These are phyloP conservation scores for Micronycteris hirsuta DNA, from an alignment of 2,113 vertebrate genomes.

Conservation along the genomic window DNA sequence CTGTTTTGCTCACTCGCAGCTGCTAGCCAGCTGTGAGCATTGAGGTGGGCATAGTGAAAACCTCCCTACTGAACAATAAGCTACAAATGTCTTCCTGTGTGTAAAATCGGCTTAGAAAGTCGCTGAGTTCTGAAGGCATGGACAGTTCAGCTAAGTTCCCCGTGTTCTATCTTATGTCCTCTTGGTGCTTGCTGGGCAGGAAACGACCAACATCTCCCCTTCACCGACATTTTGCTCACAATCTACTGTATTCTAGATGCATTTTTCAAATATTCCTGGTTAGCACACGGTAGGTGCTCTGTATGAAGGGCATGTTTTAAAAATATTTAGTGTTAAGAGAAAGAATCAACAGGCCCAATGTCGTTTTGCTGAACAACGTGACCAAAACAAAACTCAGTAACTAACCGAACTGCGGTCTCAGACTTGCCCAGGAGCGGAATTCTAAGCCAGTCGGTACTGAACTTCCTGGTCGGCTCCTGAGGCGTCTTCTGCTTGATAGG, in stretches of 20 bases:
- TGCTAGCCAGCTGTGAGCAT: background rate
- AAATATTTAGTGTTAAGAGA: background rate
- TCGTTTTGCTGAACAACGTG: background rate
- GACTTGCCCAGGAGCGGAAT: too few species aligned
- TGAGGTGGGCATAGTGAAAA: slow-evolving; percentile 38
- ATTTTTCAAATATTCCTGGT: background rate
- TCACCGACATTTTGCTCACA: background rate
- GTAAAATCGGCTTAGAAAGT: slow-evolving; percentile 58
- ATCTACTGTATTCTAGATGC: background rate
- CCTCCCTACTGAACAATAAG: slow-evolving; percentile 58
- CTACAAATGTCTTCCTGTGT: slow-evolving; percentile 69
- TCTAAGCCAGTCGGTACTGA: background rate
- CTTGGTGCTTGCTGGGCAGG: slow-evolving; percentile 8
- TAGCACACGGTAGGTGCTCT: background rate
- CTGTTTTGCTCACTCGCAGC: background rate
- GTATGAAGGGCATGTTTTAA: background rate
- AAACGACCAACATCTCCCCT: slow-evolving; percentile 32
- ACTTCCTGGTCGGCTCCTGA: too few species aligned
- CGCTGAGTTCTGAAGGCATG: slow-evolving; percentile 50
- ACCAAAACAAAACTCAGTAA: background rate
- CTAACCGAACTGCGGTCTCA: background rate
- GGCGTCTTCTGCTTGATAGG: background rate
- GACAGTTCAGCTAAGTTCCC: slow-evolving; percentile 34
- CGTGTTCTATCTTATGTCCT: slow-evolving; percentile 9
- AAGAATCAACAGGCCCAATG: background rate